phyloP scores from a whole-genome alignment of 2,888 invertebrate species.

The Ophion costatus region DNA sequence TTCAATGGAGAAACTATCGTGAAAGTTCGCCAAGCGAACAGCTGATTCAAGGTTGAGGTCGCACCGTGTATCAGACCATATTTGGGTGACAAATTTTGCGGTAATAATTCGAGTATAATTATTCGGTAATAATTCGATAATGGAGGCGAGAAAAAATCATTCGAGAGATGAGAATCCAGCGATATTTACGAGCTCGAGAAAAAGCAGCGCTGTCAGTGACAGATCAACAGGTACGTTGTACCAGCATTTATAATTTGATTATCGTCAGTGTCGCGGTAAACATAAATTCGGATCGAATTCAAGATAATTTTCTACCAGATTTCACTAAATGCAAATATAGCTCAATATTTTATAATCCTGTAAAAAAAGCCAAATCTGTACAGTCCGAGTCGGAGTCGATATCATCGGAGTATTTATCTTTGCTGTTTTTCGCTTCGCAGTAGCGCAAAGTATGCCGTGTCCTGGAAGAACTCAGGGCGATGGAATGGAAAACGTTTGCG shows the following conservation, averaged over 20 bases:
- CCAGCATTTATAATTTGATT: background rate
- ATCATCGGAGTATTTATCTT: background rate
- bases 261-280: background rate
- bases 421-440: slow-evolving; percentile 65
- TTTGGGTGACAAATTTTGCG: background rate
- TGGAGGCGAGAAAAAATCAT: slow-evolving; percentile 48
- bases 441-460: slow-evolving; percentile 73
- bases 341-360: background rate
- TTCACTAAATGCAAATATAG: background rate
- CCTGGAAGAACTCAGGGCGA: slow-evolving; percentile 88
- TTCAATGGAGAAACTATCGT: background rate
- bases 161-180: slow-evolving; percentile 51
- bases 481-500: slow-evolving; percentile 88
- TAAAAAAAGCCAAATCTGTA: background rate
- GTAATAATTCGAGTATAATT: slow-evolving; percentile 8
- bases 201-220: slow-evolving; percentile 49
- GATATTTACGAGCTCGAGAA: slow-evolving; percentile 54
- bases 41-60: slow-evolving; percentile 2
- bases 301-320: too few species aligned
- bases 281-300: background rate
- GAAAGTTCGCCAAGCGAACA: slow-evolving; percentile 3
- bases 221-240: slow-evolving; percentile 59
- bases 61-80: background rate
- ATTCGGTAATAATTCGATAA: background rate
- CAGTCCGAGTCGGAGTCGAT: too few species aligned